Evolutionary conservation across 2,113 vertebrate species (phyloP).

Genomic region (Corythoichthys intestinalis): DNA sequence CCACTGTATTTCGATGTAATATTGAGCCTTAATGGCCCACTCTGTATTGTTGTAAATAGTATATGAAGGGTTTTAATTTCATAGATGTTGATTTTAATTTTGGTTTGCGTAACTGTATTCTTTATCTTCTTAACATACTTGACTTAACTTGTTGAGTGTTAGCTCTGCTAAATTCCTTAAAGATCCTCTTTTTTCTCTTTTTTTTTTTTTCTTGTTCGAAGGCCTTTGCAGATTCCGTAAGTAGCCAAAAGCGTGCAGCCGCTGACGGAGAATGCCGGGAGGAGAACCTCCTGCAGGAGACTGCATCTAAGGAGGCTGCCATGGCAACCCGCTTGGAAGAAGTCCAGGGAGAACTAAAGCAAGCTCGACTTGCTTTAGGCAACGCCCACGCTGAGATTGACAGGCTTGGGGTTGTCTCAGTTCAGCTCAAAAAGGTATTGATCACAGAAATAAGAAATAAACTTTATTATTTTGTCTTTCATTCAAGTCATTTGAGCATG

Average conservation of each 20-base stretch:
- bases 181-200: too few relatives aligned
- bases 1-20: too few relatives aligned
- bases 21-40: not conserved
- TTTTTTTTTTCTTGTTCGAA: slow-evolving; percentile 43
- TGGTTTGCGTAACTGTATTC: not conserved
- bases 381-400: slow-evolving; percentile 75
- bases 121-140: not conserved
- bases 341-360: slow-evolving; percentile 75
- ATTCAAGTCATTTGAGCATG: slow-evolving; percentile 1
- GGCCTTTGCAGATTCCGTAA: slow-evolving; percentile 80
- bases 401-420: slow-evolving; percentile 57
- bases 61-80: not conserved
- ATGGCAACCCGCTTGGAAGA: slow-evolving; percentile 75
- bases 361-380: slow-evolving; percentile 65
- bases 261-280: slow-evolving; percentile 80
- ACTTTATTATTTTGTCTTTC: not conserved
- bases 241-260: slow-evolving; percentile 76
- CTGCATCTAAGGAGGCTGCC: slow-evolving; percentile 77
- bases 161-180: not conserved
- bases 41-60: not conserved
- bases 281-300: slow-evolving; percentile 76
- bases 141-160: slow-evolving; percentile 1
- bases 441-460: not conserved
- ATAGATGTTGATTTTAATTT: not conserved
- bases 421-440: slow-evolving; percentile 76